Percentiles rank a stretch among this genome's conserved stretches.
Evolutionary conservation across 2,797 vertebrate genomes (phyloP).

Genomic region (Buceros bicornis): DNA sequence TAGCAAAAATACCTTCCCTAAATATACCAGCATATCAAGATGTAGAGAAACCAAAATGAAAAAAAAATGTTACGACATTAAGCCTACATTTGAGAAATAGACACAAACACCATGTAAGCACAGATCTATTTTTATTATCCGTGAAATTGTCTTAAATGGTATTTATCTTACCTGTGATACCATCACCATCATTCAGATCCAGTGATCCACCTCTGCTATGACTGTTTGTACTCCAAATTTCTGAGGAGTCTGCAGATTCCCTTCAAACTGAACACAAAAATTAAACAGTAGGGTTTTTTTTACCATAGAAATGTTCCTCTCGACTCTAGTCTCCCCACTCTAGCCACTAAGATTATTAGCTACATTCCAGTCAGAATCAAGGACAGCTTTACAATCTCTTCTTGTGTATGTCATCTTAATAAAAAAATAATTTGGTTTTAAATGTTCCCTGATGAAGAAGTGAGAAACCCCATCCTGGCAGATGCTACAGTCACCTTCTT

Average conservation of each 20-base stretch:
- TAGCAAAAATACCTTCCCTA: slow-evolving; percentile 41
- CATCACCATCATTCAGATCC: not conserved
- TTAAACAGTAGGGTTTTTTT: rapidly evolving
- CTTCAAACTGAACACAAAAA: not conserved
- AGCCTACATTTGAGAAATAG: not conserved
- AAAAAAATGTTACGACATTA: not conserved
- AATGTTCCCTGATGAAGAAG: slow-evolving; percentile 3
- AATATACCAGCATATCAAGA: slow-evolving; percentile 25
- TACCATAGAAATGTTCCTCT: not conserved
- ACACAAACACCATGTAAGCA: slow-evolving; percentile 16
- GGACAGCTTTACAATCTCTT: not conserved
- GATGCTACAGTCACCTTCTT: not conserved
- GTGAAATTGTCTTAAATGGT: slow-evolving; percentile 30
- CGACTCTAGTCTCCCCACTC: not conserved
- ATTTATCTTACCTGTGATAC: slow-evolving; percentile 40
- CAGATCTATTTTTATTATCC: slow-evolving; percentile 18
- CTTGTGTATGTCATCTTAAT: not conserved
- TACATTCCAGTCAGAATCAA: slow-evolving; percentile 1
- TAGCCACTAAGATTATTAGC: not conserved
- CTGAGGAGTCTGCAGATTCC: not conserved
- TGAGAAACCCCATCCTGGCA: not conserved
- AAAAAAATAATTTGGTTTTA: slow-evolving; percentile 22
- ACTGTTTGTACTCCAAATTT: slow-evolving; percentile 9
- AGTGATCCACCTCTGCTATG: not conserved
- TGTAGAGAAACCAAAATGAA: slow-evolving; percentile 20